Base-by-base conservation (phyloP, 2,888 invertebrate species). In the Melanostoma mellinum region DNA sequence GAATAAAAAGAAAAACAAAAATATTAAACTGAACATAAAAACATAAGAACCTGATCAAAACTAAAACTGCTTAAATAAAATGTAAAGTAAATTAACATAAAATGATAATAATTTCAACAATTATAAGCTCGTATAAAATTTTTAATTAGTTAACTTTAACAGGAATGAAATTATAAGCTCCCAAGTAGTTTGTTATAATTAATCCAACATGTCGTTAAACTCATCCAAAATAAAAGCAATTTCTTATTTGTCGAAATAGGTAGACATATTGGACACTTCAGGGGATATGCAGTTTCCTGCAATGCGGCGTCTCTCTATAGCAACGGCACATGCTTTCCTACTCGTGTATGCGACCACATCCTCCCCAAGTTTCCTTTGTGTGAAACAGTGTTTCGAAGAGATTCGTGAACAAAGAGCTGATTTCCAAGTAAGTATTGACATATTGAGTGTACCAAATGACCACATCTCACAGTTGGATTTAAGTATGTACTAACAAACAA, bases 201-300 rank as follows among this genome's bases (percentile, higher is more conserved):
- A 20, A 20, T 20, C 20, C 20, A 20, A 20, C 1, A 20, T 20
- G 20, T 20, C 20, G 20, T 20, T 20, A 20, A 20, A 20, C 20
- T 20, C 32, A 3, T 20, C 3, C 38, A 42, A 48, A 71, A 52
- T 72, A 20, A 63, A 77, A 65, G 69, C 71, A 69, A 61, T 76
- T 69, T 76, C 20, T 65, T 20, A 68, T 69, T 44, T 67, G 36
- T 63, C 44, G 10, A 6, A 90, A 65, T 89, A 93, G 92, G 94
- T 96, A 87, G 96, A 96, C 89, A 95, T 96, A 86, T 90, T 96
- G 89, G 96, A 96, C 91, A 96, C 96, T 36, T 95, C 95, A 86
- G 97, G 97, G 32, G 96, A 97, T 90, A 94, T 96, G 91, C 96
- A 96, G 90, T 97, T 97, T 91, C 97, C 97, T 6, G 97, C 97